phyloP scores from a whole-genome alignment of 2,797 vertebrate species.

The Chaenodraco wilsoni region DNA sequence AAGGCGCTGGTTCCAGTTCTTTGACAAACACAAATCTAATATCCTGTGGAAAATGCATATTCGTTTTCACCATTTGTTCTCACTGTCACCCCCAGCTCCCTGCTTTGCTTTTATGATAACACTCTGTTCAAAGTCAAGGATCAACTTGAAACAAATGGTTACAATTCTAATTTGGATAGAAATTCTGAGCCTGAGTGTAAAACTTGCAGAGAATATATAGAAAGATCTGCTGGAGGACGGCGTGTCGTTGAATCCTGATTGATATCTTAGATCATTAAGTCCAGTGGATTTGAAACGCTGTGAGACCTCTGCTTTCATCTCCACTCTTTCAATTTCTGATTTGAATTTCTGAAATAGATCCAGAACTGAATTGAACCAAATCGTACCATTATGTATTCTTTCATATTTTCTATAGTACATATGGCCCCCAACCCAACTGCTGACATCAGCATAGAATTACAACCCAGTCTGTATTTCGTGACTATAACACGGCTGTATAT shows the following conservation, averaged over 20 bases:
- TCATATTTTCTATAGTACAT: too few relatives aligned
- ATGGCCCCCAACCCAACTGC: background rate
- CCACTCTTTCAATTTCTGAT: slow-evolving; percentile 30
- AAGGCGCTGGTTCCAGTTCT: slow-evolving; percentile 39
- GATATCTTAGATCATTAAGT: slow-evolving; percentile 67
- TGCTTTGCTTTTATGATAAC: slow-evolving; percentile 48
- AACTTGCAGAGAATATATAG: slow-evolving; percentile 41
- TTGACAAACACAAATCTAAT: slow-evolving; percentile 63
- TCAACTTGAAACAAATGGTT: slow-evolving; percentile 58
- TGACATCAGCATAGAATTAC: background rate
- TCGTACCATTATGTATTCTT: slow-evolving; percentile 7
- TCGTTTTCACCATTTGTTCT: slow-evolving; percentile 47
- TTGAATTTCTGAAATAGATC: slow-evolving; percentile 52
- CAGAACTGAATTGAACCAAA: slow-evolving; percentile 36
- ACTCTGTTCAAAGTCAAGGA: slow-evolving; percentile 52
- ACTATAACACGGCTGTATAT: too few relatives aligned
- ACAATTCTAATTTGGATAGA: slow-evolving; percentile 39
- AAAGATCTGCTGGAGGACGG: slow-evolving; percentile 41
- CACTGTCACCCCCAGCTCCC: slow-evolving; percentile 13
- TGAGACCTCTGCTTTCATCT: slow-evolving; percentile 60
- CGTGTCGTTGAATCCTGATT: slow-evolving; percentile 48
- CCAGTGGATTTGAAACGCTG: slow-evolving; percentile 49
- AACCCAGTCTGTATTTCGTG: too few relatives aligned
- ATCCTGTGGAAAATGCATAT: slow-evolving; percentile 38
- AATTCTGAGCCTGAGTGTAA: slow-evolving; percentile 49